Percentiles rank a stretch among this genome's conserved stretches.
These are phyloP conservation scores for Vultur gryphus DNA, from an alignment of 2,797 vertebrate species.

Conservation along the genomic window DNA sequence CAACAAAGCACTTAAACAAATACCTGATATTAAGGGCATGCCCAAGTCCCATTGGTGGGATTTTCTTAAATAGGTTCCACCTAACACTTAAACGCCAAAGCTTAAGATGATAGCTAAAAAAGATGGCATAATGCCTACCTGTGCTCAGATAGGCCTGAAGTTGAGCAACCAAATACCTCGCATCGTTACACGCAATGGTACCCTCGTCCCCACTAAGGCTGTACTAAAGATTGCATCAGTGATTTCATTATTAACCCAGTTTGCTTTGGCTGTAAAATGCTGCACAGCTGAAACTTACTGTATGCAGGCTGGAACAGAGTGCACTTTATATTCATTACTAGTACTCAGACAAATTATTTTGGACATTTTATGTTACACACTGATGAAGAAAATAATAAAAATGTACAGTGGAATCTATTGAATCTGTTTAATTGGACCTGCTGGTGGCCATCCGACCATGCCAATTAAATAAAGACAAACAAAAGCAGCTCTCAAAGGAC, in stretches of 20 bases:
- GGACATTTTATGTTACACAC: neutral
- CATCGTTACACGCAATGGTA: neutral
- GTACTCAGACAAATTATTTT: conserved; percentile 38
- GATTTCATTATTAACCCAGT: conserved; percentile 23
- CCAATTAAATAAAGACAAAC: conserved; percentile 60
- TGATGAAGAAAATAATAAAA: conserved; percentile 22
- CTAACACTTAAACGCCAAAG: neutral
- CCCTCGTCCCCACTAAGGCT: neutral
- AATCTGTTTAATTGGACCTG: conserved; percentile 43
- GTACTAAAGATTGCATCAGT: neutral
- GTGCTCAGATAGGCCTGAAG: neutral
- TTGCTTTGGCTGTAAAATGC: conserved; percentile 16
- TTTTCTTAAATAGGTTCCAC: neutral
- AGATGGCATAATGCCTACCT: neutral
- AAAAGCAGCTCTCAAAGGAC: conserved; percentile 38
- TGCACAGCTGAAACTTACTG: neutral
- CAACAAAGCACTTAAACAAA: conserved; percentile 60
- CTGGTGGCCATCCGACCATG: conserved; percentile 4
- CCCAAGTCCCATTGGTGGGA: neutral
- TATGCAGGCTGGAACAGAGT: neutral
- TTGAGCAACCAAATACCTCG: neutral
- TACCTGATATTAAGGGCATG: conserved; percentile 4
- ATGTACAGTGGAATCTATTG: conserved; percentile 19
- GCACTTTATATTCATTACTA: conserved; percentile 45
- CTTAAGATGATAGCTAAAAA: neutral